These are phyloP conservation scores for Desoria tigrina DNA, from an alignment of 2,888 invertebrate genomes.

Conservation along the genomic window DNA sequence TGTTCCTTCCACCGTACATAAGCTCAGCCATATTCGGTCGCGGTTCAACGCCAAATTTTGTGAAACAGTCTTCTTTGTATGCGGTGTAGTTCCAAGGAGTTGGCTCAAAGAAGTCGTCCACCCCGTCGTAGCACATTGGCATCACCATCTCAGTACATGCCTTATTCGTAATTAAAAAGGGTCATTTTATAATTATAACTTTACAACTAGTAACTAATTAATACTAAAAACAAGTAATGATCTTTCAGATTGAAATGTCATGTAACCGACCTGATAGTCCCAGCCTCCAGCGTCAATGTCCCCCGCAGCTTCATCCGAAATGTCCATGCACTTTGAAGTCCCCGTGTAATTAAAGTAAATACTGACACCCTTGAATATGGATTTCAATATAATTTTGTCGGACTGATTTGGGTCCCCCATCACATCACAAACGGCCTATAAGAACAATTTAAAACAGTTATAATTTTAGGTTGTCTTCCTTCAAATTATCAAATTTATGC, in stretches of 20 bases:
- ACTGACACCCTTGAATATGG: slow-evolving; percentile 68
- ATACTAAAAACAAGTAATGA: no score
- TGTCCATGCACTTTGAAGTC: slow-evolving; percentile 50
- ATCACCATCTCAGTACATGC: slow-evolving; percentile 96
- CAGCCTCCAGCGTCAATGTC: no score
- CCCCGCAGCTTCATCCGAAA: no score
- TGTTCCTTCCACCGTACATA: slow-evolving; percentile 77
- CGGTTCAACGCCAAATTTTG: slow-evolving; percentile 64
- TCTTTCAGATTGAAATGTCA: no score
- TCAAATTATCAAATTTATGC: slow-evolving; percentile 44
- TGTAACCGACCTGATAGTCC: no score
- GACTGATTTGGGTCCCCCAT: slow-evolving; percentile 56
- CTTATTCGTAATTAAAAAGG: neutral
- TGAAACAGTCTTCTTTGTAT: slow-evolving; percentile 69
- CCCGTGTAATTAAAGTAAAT: slow-evolving; percentile 82
- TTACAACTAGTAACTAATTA: no score
- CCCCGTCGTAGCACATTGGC: slow-evolving; percentile 81
- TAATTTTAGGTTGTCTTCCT: slow-evolving; percentile 62
- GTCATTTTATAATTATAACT: no score
- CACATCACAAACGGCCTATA: no score
- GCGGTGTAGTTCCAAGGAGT: slow-evolving; percentile 70
- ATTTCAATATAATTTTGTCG: slow-evolving; percentile 62
- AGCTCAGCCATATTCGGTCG: slow-evolving; percentile 69
- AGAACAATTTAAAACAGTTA: no score
- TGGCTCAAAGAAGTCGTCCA: slow-evolving; percentile 80